phyloP scores from a whole-genome alignment of 2,797 vertebrate species.

The Euthynnus affinis region DNA sequence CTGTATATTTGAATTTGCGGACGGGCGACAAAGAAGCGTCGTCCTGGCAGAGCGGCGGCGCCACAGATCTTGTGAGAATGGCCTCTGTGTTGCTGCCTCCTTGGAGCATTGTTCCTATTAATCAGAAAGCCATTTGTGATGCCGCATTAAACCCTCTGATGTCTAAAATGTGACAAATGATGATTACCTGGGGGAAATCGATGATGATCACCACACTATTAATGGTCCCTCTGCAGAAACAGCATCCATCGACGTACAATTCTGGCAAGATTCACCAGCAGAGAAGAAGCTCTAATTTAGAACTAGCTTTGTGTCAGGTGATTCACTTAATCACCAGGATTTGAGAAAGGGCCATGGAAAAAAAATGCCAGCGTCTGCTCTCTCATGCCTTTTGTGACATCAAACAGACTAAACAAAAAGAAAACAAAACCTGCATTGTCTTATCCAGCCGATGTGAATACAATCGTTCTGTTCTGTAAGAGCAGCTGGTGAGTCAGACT shows the following conservation, averaged over 20 bases:
- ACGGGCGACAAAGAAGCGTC: slow-evolving; percentile 24
- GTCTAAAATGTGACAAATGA: slow-evolving; percentile 81
- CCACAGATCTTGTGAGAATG: slow-evolving; percentile 57
- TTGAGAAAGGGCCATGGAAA: slow-evolving; percentile 27
- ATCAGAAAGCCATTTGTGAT: slow-evolving; percentile 84
- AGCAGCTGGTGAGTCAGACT: slow-evolving; percentile 59
- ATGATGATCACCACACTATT: slow-evolving; percentile 80
- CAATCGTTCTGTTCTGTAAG: slow-evolving; percentile 47
- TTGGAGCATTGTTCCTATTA: slow-evolving; percentile 76
- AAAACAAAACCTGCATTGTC: slow-evolving; percentile 68
- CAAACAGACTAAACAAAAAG: slow-evolving; percentile 50
- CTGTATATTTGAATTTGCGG: slow-evolving; percentile 35
- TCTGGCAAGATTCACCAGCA: slow-evolving; percentile 45
- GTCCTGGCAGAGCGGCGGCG: slow-evolving; percentile 20
- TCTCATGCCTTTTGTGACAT: slow-evolving; percentile 54
- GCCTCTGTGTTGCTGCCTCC: slow-evolving; percentile 60
- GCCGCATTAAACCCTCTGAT: slow-evolving; percentile 78
- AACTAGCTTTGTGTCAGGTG: slow-evolving; percentile 62
- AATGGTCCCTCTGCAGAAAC: slow-evolving; percentile 71
- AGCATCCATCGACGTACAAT: slow-evolving; percentile 65
- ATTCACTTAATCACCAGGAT: slow-evolving; percentile 62
- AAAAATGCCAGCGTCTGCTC: slow-evolving; percentile 25
- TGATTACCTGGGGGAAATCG: slow-evolving; percentile 82
- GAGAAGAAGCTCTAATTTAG: slow-evolving; percentile 66
- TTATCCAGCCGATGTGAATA: slow-evolving; percentile 49